Evolutionary conservation across 2,797 vertebrate species (phyloP), one percentile per base, ranked within the genome.

Genomic region (Oreonectes daqikongensis): DNA sequence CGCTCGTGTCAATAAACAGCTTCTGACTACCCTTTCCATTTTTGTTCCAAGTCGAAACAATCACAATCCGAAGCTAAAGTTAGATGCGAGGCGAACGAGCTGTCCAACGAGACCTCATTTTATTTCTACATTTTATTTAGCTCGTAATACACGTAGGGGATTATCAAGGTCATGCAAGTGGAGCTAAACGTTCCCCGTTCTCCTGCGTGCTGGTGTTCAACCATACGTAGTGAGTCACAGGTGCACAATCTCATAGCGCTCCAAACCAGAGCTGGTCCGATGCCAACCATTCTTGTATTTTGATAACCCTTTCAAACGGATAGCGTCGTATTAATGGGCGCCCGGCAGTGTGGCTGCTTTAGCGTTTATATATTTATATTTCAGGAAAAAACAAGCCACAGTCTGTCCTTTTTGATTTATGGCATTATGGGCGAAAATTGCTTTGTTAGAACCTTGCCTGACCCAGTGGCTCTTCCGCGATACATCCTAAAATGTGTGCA

Each of bases 401-500:
- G 60, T 84, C 75, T 78, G 72, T 68, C 65, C 44, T 61, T 69
- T 69, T 84, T 84, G 83, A 85, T 85, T 86, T 80, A 84, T 82
- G 60, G 70, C 69, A 69, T 82, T 82, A 82, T 79, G 65, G 73
- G 42, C 66, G 55, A 79, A 83, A 84, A 81, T 70, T 72, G 75
- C 71, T 60, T 68, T 40, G 69, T 71, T 72, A 64, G 71, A 80
- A 70, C 78, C 64, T 81, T 40, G 12, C 20, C 60, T 82, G 84
- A 83, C 78, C 76, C 81, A 60, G 22, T 48, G 55, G 69, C 50
- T 57, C 67, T 64, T 64, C 65, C 28, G 22, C 71, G 73, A 75
- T 78, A 60, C 55, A 73, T 80, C 73, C 82, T 82, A 75, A 79
- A 83, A 52, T 11, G 44, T 69, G 57, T 53, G 55, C 61, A 64